Evolutionary conservation across 2,888 invertebrate species (phyloP), one percentile per base, ranked within the genome.

Genomic region (Anoplius nigerrimus): DNA sequence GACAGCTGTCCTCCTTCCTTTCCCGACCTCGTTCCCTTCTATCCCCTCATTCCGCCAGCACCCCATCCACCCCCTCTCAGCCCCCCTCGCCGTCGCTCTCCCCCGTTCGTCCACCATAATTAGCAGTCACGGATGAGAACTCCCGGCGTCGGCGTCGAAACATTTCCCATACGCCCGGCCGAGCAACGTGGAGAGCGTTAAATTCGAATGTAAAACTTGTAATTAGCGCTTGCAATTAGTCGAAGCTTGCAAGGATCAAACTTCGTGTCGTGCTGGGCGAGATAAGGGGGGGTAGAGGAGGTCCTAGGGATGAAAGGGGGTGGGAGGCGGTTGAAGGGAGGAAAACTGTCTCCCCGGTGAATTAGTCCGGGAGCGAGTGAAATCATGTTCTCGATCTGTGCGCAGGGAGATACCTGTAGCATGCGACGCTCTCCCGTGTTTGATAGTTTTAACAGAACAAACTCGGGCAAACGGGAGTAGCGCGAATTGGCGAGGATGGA

Each of bases 131-230:
- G 64, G 62, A 69, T 69, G 59, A 56, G 61, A 48, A 59, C 52
- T 46, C 57, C 21, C 51, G 51, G 16, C 11, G 48, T 42, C 20
- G 18, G 22, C 52, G 15, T 20, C 57, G 59, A 34, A 64, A 59
- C 51, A 58, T 75, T 72, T 73, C 62, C 70, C 71, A 42, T 43
- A 43, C 46, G 20, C 59, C 62, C 63, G 53, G 48, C 54, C 60
- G 66, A 13, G 34, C 34, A 6, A 66, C 72, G 71, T 51, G 67
- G 72, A 70, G 54, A 54, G 71, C 24, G 69, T 66, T 68, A 67
- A 66, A 74, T 75, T 74, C 76, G 48, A 75, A 75, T 66, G 76
- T 75, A 75, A 76, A 75, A 76, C 73, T 71, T 67, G 69, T 76
- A 75, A 76, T 76, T 76, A 76, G 68, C 72, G 62, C 61, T 42